phyloP scores from a whole-genome alignment of 1,140 invertebrate genomes.

The Drosophila paulistorum region DNA sequence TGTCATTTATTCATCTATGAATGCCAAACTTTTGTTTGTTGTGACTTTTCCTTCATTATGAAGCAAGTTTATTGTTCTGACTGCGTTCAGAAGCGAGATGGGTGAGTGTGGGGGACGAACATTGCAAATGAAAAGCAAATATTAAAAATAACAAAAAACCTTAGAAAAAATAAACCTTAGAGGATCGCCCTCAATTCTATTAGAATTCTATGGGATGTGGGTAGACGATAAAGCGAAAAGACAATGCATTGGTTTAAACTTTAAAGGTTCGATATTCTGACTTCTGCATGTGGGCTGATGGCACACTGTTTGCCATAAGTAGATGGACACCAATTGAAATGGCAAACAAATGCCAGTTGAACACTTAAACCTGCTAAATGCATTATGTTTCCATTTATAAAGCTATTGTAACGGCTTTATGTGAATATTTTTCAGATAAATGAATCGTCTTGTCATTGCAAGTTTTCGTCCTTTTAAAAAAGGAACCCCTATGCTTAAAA shows the following conservation, averaged over 20 bases:
- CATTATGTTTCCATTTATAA: no score
- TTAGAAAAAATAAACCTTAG: neutral
- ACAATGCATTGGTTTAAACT: neutral
- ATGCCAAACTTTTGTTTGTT: conserved; percentile 59
- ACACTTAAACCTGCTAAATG: no score
- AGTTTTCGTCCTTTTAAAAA: no score
- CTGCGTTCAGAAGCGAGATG: neutral
- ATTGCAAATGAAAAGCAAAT: conserved; percentile 43
- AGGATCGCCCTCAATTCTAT: conserved; percentile 8
- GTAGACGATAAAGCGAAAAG: neutral
- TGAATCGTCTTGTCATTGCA: no score
- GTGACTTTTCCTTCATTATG: conserved; percentile 36
- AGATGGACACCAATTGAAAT: neutral
- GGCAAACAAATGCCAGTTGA: no score
- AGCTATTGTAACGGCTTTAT: no score
- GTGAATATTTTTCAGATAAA: no score
- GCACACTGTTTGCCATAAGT: neutral
- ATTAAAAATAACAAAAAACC: conserved; percentile 2
- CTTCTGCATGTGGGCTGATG: neutral
- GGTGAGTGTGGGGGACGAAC: no score
- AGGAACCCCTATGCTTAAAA: no score
- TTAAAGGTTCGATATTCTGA: neutral
- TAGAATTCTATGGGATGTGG: neutral
- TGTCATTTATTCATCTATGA: conserved; percentile 45
- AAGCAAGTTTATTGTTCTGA: conserved; percentile 62